These are phyloP conservation scores for Chrysochloris asiatica DNA, from an alignment of 2,113 vertebrate genomes.

Conservation along the genomic window DNA sequence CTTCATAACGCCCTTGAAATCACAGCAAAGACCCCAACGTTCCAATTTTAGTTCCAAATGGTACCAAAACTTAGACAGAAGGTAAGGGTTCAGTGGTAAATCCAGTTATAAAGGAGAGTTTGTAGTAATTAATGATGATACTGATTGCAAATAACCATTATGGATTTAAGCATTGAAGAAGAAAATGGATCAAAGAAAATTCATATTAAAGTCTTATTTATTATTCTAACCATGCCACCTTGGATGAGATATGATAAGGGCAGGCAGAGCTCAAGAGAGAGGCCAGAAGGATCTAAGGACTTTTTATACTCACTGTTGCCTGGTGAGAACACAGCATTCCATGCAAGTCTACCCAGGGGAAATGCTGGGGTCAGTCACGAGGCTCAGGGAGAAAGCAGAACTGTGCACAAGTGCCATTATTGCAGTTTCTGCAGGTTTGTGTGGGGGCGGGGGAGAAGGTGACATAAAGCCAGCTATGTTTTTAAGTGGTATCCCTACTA, in stretches of 20 bases:
- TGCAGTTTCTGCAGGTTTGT: not conserved
- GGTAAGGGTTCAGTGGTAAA: not conserved
- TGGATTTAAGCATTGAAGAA: not conserved
- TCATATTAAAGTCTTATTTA: not conserved
- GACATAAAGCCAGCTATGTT: not conserved
- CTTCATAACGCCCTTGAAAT: not conserved
- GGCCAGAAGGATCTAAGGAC: not conserved
- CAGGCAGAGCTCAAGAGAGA: not conserved
- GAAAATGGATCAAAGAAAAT: not conserved
- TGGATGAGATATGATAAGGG: not conserved
- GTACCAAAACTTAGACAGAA: not conserved
- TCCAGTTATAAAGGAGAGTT: not conserved
- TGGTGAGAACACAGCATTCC: too few relatives aligned
- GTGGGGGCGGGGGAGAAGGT: not conserved
- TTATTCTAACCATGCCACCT: not conserved
- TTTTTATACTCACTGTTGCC: not conserved
- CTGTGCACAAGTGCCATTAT: not conserved
- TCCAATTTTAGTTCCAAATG: not conserved
- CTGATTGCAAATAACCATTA: conserved; percentile 6
- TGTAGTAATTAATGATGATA: too few relatives aligned
- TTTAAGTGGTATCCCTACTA: not conserved
- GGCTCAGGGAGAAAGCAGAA: not conserved
- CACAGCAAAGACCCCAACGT: not conserved
- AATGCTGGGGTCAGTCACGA: not conserved
- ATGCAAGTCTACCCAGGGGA: not conserved